Evolutionary conservation across 1,140 invertebrate species (phyloP), one percentile per base, ranked within the genome.

Genomic region (Heliconius melpomene): DNA sequence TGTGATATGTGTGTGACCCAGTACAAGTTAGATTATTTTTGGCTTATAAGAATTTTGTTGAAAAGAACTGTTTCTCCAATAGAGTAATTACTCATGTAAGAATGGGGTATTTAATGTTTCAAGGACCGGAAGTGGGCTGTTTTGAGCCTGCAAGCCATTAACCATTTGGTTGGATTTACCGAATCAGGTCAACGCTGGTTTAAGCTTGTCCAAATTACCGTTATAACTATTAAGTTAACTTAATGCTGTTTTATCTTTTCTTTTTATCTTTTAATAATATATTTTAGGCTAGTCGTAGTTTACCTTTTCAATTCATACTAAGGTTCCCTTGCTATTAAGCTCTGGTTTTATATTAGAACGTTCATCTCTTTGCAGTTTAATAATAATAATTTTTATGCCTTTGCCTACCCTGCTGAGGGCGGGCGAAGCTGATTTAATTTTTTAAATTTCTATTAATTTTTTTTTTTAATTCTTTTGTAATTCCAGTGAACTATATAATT

Each of bases 171-270:
- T 23, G 60, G 60, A 66, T 66, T 66, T 66, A 29, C 60, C 60
- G 60, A 66, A 66, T 66, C 60, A 66, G 60, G 60, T 66, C 60
- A 66, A 66, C 60, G 60, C 26, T 66, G 60, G 60, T 18, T 26
- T 26, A 66, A 66, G 5, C 60, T 66, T 66, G 60, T 66, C 13
- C n/a, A 66, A 66, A 29, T 16, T 66, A 66, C 60, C 9, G 60
- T 66, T 66, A 5, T 66, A 66, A 57, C 54, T 57, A 75, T 23
- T 7, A 57, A 6, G 20, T 26, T 26, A 26, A 66, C 60, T 66
- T 26, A 11, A 16, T 26, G 11, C 26, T 26, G 23, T 66, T 66
- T 57, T 11, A 66, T 66, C 8, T 60, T 60, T 60, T 26, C n/a
- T 26, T 66, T 60, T 66, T 66, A 29, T 29, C 9, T 23, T 23